Percentiles rank a stretch among this genome's conserved stretches.
Conservation (phyloP, 2,888 invertebrate species). For the Eilema griseolum region DNA sequence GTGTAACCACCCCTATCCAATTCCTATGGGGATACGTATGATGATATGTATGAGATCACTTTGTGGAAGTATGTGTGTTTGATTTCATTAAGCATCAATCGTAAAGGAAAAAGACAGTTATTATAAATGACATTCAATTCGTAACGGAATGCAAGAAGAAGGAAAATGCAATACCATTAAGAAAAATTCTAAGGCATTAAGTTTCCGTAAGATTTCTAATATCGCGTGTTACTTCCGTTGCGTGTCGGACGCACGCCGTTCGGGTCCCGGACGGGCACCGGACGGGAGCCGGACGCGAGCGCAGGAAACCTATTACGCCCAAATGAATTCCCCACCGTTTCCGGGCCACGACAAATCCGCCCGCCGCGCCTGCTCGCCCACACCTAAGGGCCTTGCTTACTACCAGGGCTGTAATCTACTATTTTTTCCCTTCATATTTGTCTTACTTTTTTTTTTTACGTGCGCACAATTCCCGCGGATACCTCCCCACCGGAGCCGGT, state of each 20-base stretch:
- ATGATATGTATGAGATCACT: too few species aligned
- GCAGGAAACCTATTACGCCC: conserved; percentile 87
- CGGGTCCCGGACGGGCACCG: conserved; percentile 73
- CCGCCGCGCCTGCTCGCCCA: conserved; percentile 74
- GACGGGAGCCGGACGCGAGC: conserved; percentile 78
- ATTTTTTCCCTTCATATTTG: neutral
- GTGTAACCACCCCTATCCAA: too few species aligned
- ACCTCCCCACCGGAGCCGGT: too few species aligned
- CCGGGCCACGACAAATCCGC: conserved; percentile 82
- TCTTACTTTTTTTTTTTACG: too few species aligned
- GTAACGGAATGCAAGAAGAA: neutral
- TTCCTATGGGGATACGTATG: too few species aligned
- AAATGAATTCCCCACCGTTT: conserved; percentile 85
- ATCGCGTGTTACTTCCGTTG: conserved; percentile 72
- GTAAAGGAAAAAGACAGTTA: too few species aligned
- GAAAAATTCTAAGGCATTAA: conserved; percentile 14
- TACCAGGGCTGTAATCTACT: conserved; percentile 60
- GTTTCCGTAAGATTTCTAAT: conserved; percentile 37
- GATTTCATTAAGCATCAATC: too few species aligned
- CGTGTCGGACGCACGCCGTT: conserved; percentile 70
- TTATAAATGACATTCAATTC: neutral
- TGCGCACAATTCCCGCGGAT: too few species aligned
- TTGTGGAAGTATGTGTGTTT: too few species aligned
- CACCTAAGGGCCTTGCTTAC: conserved; percentile 73
- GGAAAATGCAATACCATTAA: neutral